Evolutionary conservation across 2,113 vertebrate genomes (phyloP).

Genomic region (Poeciliopsis turrubarensis): DNA sequence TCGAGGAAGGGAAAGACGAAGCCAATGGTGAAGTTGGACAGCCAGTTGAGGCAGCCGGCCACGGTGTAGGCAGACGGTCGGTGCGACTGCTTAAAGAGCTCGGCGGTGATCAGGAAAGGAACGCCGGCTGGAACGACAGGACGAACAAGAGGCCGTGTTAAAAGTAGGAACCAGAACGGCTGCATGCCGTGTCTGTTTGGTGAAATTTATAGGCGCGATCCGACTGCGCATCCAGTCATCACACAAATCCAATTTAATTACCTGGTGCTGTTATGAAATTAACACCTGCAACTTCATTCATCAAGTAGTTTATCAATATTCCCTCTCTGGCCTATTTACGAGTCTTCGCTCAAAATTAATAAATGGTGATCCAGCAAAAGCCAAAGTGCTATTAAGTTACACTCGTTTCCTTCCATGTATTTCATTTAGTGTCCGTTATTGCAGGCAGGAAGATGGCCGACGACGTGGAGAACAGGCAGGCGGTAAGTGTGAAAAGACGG

Average conservation of each 20-base stretch:
- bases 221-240: slow-evolving; percentile 29
- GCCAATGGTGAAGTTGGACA: slow-evolving; percentile 90
- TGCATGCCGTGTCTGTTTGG: not conserved
- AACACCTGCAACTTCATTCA: slow-evolving; percentile 42
- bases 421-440: slow-evolving; percentile 52
- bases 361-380: slow-evolving; percentile 31
- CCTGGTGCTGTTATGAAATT: slow-evolving; percentile 36
- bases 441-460: slow-evolving; percentile 35
- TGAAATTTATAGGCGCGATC: slow-evolving; percentile 14
- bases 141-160: not conserved
- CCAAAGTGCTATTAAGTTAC: slow-evolving; percentile 39
- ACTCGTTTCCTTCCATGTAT: slow-evolving; percentile 15
- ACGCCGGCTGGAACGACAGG: slow-evolving; percentile 78
- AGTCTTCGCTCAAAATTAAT: slow-evolving; percentile 48
- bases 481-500: slow-evolving; percentile 15
- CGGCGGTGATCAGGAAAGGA: slow-evolving; percentile 88
- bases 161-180: not conserved
- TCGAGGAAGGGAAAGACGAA: slow-evolving; percentile 92
- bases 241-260: slow-evolving; percentile 46
- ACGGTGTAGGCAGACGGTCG: slow-evolving; percentile 86
- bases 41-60: slow-evolving; percentile 90
- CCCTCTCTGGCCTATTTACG: slow-evolving; percentile 31
- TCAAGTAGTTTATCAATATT: slow-evolving; percentile 56
- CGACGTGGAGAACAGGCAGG: slow-evolving; percentile 29
- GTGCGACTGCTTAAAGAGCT: slow-evolving; percentile 90